Conservation (phyloP, 2,888 invertebrate species). For the Neoitamus cyanurus region DNA sequence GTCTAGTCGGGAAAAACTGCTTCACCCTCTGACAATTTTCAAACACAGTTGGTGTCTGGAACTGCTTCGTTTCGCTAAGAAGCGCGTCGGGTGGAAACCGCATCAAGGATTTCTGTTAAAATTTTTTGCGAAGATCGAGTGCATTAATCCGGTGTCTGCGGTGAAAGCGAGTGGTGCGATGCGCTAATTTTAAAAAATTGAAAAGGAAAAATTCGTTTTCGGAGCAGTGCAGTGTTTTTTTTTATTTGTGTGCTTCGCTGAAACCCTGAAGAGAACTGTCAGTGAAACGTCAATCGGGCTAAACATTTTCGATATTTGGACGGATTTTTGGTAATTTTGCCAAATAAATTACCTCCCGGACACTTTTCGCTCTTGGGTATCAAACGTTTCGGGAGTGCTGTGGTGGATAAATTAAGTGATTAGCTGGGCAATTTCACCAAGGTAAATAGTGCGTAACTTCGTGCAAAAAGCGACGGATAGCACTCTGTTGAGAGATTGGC, state of each 20-base stretch:
- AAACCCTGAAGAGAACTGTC: neutral
- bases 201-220: neutral
- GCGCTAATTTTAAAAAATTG: neutral
- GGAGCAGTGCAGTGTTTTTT: neutral
- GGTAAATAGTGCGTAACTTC: conserved; percentile 25
- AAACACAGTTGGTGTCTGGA: neutral
- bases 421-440: neutral
- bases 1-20: neutral
- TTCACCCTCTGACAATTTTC: conserved; percentile 15
- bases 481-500: neutral
- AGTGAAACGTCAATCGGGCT: neutral
- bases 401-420: neutral
- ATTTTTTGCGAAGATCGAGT: neutral
- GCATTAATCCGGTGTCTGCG: neutral
- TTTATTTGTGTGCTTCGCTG: neutral
- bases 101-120: neutral
- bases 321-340: neutral
- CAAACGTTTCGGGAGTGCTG: neutral
- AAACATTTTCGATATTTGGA: neutral
- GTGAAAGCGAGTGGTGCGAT: neutral
- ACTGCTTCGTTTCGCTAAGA: conserved; percentile 20
- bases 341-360: neutral
- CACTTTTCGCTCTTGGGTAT: neutral
- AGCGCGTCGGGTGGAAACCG: neutral
- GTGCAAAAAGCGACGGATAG: neutral